These are phyloP conservation scores for Pemphigus obesinymphae DNA, from an alignment of 1,140 invertebrate species.

Conservation along the genomic window DNA sequence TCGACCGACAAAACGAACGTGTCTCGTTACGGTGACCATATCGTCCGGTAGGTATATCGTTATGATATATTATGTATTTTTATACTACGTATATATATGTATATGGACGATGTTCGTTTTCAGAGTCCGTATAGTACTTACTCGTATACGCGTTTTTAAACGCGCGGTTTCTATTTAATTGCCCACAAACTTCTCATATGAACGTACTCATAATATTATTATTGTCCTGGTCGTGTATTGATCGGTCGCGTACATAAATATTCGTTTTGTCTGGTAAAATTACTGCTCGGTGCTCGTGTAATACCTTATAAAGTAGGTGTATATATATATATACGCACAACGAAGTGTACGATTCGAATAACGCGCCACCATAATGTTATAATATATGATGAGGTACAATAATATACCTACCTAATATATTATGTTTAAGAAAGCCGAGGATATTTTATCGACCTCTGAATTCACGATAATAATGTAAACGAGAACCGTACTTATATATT, in stretches of 20 bases:
- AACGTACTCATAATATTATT: not conserved
- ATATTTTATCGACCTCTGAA: slow-evolving; percentile 17
- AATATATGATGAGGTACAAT: no score
- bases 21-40: no score
- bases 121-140: no score
- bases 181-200: not conserved
- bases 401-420: no score
- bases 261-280: not conserved
- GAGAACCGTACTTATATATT: not conserved
- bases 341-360: not conserved
- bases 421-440: not conserved
- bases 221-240: not conserved
- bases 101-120: no score
- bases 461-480: slow-evolving; percentile 4
- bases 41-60: not conserved
- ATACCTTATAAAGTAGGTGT: no score
- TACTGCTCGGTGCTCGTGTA: no score
- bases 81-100: no score
- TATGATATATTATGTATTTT: not conserved
- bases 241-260: slow-evolving; percentile 9
- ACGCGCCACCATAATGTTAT: not conserved
- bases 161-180: not conserved
- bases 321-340: no score
- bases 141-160: not conserved
- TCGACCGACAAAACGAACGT: no score